Evolutionary conservation across 1,140 invertebrate genomes (phyloP), one percentile per base, ranked within the genome.

Genomic region (Gryon sp.): DNA sequence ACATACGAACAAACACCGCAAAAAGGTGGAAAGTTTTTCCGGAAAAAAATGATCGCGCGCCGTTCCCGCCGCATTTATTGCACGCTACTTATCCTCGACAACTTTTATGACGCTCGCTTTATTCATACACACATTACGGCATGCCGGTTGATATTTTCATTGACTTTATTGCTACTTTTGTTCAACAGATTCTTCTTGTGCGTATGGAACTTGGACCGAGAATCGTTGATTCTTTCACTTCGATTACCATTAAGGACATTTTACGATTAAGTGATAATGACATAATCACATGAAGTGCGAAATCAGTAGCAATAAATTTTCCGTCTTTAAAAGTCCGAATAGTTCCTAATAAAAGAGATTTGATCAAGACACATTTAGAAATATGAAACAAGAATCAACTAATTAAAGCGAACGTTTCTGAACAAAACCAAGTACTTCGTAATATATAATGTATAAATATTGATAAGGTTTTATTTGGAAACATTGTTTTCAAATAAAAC

Each of bases 191-290:
- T 11, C 22, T 24, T 24, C 7, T 7, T 24, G 7, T 24, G 3
- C 3, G 3, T 7, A 24, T 24, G 22, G 22, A 24, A 4, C 32
- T 34, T 34, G 11, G 11, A 55, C 22, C 30, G 78, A 50, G 55
- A 68, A 79, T 80, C 76, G 82, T 81, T 72, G 66, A 80, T 79
- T 81, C 9, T 81, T 82, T 80, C 80, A 82, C 57, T 81, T n/a
- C 4, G 32, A 9, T 12, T 34, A 2, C 73, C 57, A 19, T 34
- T 55, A 70, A 80, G 83, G 83, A 84, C 84, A 84, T 83, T 83
- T 82, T 83, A 78, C 45, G 9, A 22, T 78, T n/a, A 20, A 43
- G 48, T 20, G 41, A 41, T 22, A 36, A 57, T 57, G 62, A 66
- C 46, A 66, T 66, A 66, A 55, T 40, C 16, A 53, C 26, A 38